Evolutionary conservation across 2,888 invertebrate genomes (phyloP).

Genomic region (Pristionchus arcanus): DNA sequence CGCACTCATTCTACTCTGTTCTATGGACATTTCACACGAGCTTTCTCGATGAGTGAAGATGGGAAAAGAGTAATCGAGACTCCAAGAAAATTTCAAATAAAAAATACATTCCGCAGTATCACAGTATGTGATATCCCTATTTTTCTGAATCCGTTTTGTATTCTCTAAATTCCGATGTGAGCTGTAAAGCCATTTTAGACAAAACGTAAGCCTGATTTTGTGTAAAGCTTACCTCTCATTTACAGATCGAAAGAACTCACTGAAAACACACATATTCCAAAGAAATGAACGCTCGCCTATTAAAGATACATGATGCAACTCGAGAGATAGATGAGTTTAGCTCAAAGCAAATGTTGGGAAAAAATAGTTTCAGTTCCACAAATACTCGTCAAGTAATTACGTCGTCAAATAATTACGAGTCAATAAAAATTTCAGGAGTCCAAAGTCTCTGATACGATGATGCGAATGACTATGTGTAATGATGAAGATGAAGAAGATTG

Average conservation of each 20-base stretch:
- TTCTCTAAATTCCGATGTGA: neutral
- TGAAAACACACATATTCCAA: neutral
- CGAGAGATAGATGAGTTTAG: neutral
- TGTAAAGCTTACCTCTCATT: too few species aligned
- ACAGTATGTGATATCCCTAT: neutral
- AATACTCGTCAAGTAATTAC: neutral
- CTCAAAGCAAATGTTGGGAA: neutral
- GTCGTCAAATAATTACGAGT: neutral
- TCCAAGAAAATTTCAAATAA: too few species aligned
- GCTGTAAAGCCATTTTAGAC: neutral
- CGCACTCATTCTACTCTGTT: too few species aligned
- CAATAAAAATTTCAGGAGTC: too few species aligned
- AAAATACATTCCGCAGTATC: too few species aligned
- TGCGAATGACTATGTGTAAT: too few species aligned
- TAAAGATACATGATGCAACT: neutral
- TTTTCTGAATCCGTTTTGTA: neutral
- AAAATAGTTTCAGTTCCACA: neutral
- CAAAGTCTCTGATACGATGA: too few species aligned
- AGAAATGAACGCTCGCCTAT: neutral
- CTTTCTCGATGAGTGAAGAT: too few species aligned
- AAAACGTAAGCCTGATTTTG: neutral
- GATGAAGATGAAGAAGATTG: too few species aligned
- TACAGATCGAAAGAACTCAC: neutral
- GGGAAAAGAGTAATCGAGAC: too few species aligned
- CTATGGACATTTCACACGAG: too few species aligned